phyloP scores from a whole-genome alignment of 2,888 invertebrate species.

The Hipparchia sbordonii region DNA sequence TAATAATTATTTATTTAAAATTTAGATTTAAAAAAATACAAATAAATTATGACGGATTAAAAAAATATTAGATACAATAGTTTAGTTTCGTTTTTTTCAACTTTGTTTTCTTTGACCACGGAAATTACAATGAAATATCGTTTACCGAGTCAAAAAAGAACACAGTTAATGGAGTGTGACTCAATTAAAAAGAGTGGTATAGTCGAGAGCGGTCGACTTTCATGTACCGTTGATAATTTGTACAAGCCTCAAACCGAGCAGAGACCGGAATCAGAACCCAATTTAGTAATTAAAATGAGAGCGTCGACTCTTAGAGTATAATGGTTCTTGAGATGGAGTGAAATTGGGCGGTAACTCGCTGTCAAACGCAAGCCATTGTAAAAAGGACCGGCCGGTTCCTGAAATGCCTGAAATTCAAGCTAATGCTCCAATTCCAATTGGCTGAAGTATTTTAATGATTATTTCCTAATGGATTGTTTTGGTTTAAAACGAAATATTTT shows the following conservation, averaged over 20 bases:
- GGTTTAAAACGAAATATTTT: too few relatives aligned
- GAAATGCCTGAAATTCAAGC: neutral
- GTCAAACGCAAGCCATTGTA: conserved; percentile 35
- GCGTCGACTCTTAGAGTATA: conserved; percentile 29
- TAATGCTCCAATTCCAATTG: neutral
- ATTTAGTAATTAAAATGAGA: conserved; percentile 30
- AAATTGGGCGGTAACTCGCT: conserved; percentile 35
- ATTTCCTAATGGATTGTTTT: neutral
- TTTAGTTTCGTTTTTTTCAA: neutral
- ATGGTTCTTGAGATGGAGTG: conserved; percentile 32
- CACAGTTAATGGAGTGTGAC: too few relatives aligned
- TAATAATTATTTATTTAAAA: too few relatives aligned
- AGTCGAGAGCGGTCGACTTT: too few relatives aligned
- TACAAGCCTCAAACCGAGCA: neutral
- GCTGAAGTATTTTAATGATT: neutral
- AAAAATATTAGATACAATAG: too few relatives aligned
- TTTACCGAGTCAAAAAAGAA: too few relatives aligned
- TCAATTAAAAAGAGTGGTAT: too few relatives aligned
- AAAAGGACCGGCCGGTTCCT: conserved; percentile 19
- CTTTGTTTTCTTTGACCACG: too few relatives aligned
- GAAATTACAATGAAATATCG: too few relatives aligned
- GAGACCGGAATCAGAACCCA: neutral
- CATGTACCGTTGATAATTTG: too few relatives aligned
- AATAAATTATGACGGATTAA: too few relatives aligned
- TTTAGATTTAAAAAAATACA: too few relatives aligned